These are phyloP conservation scores for Rafetus swinhoei DNA, from an alignment of 2,113 vertebrate genomes.

Conservation along the genomic window DNA sequence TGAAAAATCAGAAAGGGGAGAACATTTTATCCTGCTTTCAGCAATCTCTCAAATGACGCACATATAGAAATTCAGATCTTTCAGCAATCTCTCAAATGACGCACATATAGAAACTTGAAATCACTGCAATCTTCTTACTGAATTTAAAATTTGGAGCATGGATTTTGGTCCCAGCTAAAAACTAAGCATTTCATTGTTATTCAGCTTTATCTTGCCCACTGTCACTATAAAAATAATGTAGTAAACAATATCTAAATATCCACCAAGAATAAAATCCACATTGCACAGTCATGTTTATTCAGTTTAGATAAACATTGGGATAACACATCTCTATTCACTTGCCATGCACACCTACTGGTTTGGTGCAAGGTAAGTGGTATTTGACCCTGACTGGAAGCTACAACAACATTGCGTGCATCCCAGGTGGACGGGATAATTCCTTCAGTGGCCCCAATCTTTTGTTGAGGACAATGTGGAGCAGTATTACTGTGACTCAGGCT, in stretches of 20 bases:
- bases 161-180: neutral
- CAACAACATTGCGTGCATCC: neutral
- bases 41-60: no score
- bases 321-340: accelerated
- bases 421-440: neutral
- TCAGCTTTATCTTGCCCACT: neutral
- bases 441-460: neutral
- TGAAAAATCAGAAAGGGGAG: slow-evolving; percentile 4
- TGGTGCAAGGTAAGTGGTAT: neutral
- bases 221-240: neutral
- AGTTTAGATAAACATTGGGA: neutral
- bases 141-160: neutral
- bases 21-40: neutral
- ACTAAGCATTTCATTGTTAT: neutral
- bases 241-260: neutral
- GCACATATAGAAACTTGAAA: neutral
- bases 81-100: neutral
- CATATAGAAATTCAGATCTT: no score
- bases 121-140: neutral
- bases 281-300: neutral
- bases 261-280: neutral
- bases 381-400: neutral
- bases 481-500: slow-evolving; percentile 8
- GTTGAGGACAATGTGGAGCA: neutral
- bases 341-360: accelerated